phyloP scores from a whole-genome alignment of 2,888 invertebrate species.

The Holacanthella duospinosa region DNA sequence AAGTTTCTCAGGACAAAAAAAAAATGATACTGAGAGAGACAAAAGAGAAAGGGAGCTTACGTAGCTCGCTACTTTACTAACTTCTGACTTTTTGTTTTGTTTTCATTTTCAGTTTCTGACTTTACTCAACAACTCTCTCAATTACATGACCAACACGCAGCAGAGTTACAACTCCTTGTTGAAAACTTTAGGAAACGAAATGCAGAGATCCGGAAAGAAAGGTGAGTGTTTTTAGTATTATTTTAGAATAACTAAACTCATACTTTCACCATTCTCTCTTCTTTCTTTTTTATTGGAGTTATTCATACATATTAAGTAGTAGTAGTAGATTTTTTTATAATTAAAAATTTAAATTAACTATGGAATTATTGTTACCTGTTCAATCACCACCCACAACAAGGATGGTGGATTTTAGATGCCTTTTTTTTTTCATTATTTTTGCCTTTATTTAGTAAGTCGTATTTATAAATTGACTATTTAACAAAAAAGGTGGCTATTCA shows the following conservation, averaged over 20 bases:
- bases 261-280: not conserved
- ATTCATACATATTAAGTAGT: not conserved
- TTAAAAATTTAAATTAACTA: no score
- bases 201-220: conserved; percentile 73
- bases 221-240: conserved; percentile 45
- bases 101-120: conserved; percentile 60
- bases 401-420: no score
- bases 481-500: no score
- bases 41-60: no score
- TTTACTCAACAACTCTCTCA: conserved; percentile 81
- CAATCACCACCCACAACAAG: no score
- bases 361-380: no score
- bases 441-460: no score
- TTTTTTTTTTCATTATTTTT: no score
- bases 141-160: conserved; percentile 78
- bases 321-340: no score
- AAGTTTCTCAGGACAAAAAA: no score
- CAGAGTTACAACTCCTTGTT: conserved; percentile 72
- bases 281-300: not conserved
- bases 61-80: not conserved
- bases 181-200: conserved; percentile 76
- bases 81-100: not conserved
- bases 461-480: no score
- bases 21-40: no score
- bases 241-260: not conserved